Evolutionary conservation across 37 sponge, comb jelly and placozoan genomes (phyloP), one percentile per base, ranked within the genome.

Genomic region (Cliona cf. orientalis): DNA sequence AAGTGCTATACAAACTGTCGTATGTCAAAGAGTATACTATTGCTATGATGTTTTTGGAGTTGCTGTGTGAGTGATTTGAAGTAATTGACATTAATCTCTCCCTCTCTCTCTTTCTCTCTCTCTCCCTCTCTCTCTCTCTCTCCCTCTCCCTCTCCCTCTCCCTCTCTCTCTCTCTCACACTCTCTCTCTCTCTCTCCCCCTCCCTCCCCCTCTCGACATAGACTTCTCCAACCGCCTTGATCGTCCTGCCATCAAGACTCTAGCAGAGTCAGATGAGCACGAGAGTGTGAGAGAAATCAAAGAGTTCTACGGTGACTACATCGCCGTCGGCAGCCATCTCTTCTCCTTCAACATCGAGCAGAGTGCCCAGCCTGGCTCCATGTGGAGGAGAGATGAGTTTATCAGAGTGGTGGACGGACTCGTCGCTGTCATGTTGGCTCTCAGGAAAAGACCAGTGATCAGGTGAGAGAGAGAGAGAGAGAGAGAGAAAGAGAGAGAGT

Each of bases 231-330:
- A 95, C 41, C 45, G 60, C 19, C 46, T 92, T 2, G 80, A 83
- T 36, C 69, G 78, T 32, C 58, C 65, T 38, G 81, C 79, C 29
- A 42, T 95, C 41, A 84, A 92, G 75, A 33, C 44, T 21, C 64
- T 97, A 14, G 95, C 97, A n/a, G 76, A 90, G 40, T 88, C 95
- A 25, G 99, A 98, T 72, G 97, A 96, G 41, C 95, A 89, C 31
- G 99, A 98, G 68, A 74, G 91, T 32, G 97, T 98, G 45, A 86
- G 86, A 44, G 99, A 98, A 62, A 84, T 98, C 19, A 94, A 98
- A 73, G 93, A 96, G 74, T 90, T 90, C 60, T 96, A 90, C 67
- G 89, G 67, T 34, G 97, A 96, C 70, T 96, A 82, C 56, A 29
- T 91, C 0, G 90, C 95, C 4, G 89, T 97, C 25, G 81, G 53